Base-by-base conservation (phyloP, 2,888 invertebrate genomes). In the Thera obeliscata region DNA sequence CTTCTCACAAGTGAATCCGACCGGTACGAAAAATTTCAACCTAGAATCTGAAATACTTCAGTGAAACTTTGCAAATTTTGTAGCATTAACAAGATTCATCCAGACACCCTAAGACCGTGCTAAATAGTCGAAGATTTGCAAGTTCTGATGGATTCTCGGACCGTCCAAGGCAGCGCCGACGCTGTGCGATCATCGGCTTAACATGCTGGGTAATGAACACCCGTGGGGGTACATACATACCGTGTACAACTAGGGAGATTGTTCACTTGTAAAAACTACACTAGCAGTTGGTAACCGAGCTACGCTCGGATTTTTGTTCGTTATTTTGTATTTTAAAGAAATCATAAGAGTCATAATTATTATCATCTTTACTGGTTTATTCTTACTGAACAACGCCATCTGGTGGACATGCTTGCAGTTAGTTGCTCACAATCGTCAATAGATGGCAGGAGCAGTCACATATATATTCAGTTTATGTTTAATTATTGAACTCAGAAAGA, bases 201-300 rank as follows among this genome's bases (percentile, higher is more conserved):
- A 88, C 89, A 88, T 88, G 86, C 81, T 78, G 84, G 87, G 87
- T 91, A 90, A 91, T 90, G 90, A 90, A 88, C 86, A 82, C 85
- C 79, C 85, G 71, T 56, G 65, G 64, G 65, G 62, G 65, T 65
- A 56, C 62, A 67, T 52, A 57, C 22, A 54, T 35, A 54, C 56
- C 22, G 22, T 22, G 22, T 49, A 41, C 57, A 41, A n/a, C 52
- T 49, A 7, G 12, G 9, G 49, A 65, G 69, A 66, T 66, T 66
- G 69, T 11, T 63, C 66, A 66, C 69, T 62, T 46, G 22, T 22
- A 22, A 22, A n/a, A n/a, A n/a, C n/a, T n/a, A n/a, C n/a, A n/a
- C n/a, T n/a, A n/a, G n/a, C n/a, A n/a, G n/a, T n/a, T n/a, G n/a
- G n/a, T n/a, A n/a, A n/a, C n/a, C n/a, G n/a, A n/a, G n/a, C n/a